These are phyloP conservation scores for human DNA, from an alignment of 2,113 vertebrate species.

Conservation along the genomic window DNA sequence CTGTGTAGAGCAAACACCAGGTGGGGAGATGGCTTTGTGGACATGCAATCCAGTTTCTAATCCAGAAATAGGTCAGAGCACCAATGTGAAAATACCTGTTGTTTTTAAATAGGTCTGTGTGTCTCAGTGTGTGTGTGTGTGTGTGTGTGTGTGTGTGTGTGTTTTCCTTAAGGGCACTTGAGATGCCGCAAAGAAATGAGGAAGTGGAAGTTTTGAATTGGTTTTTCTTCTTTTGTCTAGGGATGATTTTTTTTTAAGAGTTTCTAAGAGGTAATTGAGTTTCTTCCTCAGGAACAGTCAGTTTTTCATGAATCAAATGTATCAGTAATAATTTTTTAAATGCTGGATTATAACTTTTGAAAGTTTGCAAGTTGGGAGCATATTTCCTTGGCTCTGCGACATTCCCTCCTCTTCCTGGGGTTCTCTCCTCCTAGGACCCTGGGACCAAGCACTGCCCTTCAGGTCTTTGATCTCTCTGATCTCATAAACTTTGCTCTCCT, in stretches of 20 bases:
- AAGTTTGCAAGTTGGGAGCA: not conserved
- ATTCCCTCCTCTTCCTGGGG: accelerated
- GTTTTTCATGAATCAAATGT: not conserved
- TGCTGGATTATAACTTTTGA: no score
- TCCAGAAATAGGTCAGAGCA: constrained; percentile 49
- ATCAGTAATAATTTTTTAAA: not conserved
- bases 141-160: not conserved
- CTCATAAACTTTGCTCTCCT: not conserved
- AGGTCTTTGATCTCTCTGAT: no score
- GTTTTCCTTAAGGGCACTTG: not conserved
- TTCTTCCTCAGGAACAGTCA: not conserved
- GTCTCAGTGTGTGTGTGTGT: not conserved
- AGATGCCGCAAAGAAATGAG: not conserved
- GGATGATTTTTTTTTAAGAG: not conserved
- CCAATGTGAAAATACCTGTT: constrained; percentile 46
- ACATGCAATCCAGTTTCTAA: not conserved
- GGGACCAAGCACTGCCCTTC: no score
- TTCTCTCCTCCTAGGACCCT: not conserved
- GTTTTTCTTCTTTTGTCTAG: not conserved
- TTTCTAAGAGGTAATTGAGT: not conserved
- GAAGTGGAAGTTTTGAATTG: constrained; percentile 53
- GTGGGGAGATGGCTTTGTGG: not conserved
- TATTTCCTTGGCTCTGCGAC: not conserved
- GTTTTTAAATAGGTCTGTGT: constrained; percentile 13
- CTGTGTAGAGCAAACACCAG: not conserved